Evolutionary conservation across 2,797 vertebrate species (phyloP), one percentile per base, ranked within the genome.

Genomic region (Cryptoblepharus egeriae): DNA sequence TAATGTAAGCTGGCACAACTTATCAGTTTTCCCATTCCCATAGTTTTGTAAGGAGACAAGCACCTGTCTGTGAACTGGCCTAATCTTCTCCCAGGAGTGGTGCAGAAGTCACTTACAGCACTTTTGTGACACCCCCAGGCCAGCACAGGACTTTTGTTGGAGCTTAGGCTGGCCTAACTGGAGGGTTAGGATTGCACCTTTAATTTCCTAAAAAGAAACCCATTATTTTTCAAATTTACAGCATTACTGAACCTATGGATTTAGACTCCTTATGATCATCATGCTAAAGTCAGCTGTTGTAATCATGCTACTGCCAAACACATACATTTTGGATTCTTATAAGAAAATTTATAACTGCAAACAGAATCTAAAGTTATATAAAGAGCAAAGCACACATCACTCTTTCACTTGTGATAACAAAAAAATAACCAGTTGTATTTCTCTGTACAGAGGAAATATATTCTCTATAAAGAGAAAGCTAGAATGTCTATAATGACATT

Each of bases 311-410:
- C 26, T 70, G 68, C 8, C 68, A 49, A 42, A 28, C 39, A 70
- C 20, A 15, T n/a, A 30, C 45, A 71, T 30, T 49, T 28, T 52
- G 26, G 69, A 37, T 30, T 49, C 45, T 30, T 52, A 9, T 52
- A 81, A 67, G 18, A 42, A 28, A 75, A 81, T 20, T 11, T 75
- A 81, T 75, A 74, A 57, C 18, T 61, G 57, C 55, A 58, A 75
- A 58, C 58, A 28, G 11, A 74, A 73, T 20, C 37, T n/a, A 24
- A 65, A 63, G 60, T 37, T 61, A 37, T 35, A 35, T 52, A 30
- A 77, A 58, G 20, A 6, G 57, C 20, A 76, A 10, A 67, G 67
- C 26, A 35, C 24, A 20, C 15, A 65, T 35, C 13, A 67, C 12
- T 30, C 32, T 42, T 67, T 67, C 28, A 68, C 32, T 16, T 39